phyloP scores from a whole-genome alignment of 2,888 invertebrate species.

The Sminthurinus aureus region DNA sequence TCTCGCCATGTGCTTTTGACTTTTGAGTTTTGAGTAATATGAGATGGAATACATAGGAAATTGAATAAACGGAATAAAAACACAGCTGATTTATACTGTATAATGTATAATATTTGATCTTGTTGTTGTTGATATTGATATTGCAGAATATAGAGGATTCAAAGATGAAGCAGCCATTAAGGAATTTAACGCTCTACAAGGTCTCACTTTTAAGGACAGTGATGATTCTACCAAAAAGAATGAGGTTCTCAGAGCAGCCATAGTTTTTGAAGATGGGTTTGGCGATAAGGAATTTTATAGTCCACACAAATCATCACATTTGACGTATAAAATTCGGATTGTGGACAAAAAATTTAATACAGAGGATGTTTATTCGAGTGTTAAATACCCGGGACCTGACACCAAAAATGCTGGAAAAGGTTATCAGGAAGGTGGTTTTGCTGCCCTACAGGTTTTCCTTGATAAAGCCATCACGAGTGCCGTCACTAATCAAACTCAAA shows the following conservation, averaged over 20 bases:
- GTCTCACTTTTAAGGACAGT: constrained; percentile 6
- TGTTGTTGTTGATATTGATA: background rate
- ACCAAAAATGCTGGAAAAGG: constrained; percentile 40
- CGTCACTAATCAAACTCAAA: constrained; percentile 45
- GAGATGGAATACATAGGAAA: background rate
- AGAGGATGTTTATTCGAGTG: constrained; percentile 26
- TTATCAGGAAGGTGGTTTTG: constrained; percentile 56
- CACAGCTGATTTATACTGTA: background rate
- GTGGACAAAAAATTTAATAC: constrained; percentile 39
- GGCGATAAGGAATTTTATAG: constrained; percentile 29
- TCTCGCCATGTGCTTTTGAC: too few relatives aligned
- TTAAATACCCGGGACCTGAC: constrained; percentile 51
- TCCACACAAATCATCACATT: constrained; percentile 11
- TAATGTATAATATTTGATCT: background rate
- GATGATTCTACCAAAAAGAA: background rate
- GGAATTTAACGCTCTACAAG: constrained; percentile 36
- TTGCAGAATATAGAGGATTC: constrained; percentile 23
- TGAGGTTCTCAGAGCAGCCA: constrained; percentile 48
- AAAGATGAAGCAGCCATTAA: constrained; percentile 31
- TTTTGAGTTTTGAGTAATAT: background rate
- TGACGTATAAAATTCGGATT: constrained; percentile 50
- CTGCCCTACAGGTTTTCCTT: constrained; percentile 56
- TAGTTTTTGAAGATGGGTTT: constrained; percentile 51
- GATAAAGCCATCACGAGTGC: constrained; percentile 57
- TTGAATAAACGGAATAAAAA: background rate